A percentile compares a stretch with the other conserved stretches of the same genome.
Conservation (phyloP, 2,113 vertebrate species). For the Ariopsis seemanni region DNA sequence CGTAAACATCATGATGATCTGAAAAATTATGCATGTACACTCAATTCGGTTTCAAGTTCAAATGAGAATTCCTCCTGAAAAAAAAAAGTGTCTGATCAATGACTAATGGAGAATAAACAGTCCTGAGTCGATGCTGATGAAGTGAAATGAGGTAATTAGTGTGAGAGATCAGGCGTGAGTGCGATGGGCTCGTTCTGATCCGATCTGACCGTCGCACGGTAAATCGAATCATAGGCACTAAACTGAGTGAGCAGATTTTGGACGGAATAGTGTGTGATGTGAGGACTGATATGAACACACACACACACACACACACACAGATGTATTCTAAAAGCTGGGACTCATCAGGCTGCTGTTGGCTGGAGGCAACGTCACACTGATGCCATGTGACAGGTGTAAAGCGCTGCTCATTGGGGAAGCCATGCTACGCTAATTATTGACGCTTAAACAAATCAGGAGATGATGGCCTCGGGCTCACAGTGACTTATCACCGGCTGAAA, state of each 20-base stretch:
- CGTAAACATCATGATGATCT: not conserved
- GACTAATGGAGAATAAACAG: not conserved
- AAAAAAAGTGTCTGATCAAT: not conserved
- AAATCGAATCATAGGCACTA: constrained; percentile 16
- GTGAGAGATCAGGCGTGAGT: not conserved
- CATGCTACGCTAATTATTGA: constrained; percentile 48
- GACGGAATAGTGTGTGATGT: constrained; percentile 13
- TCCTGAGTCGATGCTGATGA: not conserved
- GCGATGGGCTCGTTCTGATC: constrained; percentile 23
- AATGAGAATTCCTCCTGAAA: not conserved
- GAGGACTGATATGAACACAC: not conserved
- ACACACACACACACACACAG: constrained; percentile 1
- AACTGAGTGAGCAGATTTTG: constrained; percentile 32
- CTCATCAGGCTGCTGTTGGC: constrained; percentile 22
- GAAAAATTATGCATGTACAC: not conserved
- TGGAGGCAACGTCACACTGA: constrained; percentile 45
- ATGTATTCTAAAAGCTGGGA: constrained; percentile 26
- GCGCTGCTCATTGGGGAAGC: constrained; percentile 32
- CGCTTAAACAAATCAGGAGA: constrained; percentile 31
- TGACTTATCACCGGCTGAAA: constrained; percentile 17
- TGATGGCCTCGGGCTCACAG: not conserved
- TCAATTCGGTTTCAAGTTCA: not conserved
- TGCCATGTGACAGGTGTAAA: constrained; percentile 59
- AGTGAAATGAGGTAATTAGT: not conserved
- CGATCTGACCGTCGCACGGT: constrained; percentile 9